Base-by-base conservation (phyloP, 2,888 invertebrate species). In the Athripsodes cinereus region DNA sequence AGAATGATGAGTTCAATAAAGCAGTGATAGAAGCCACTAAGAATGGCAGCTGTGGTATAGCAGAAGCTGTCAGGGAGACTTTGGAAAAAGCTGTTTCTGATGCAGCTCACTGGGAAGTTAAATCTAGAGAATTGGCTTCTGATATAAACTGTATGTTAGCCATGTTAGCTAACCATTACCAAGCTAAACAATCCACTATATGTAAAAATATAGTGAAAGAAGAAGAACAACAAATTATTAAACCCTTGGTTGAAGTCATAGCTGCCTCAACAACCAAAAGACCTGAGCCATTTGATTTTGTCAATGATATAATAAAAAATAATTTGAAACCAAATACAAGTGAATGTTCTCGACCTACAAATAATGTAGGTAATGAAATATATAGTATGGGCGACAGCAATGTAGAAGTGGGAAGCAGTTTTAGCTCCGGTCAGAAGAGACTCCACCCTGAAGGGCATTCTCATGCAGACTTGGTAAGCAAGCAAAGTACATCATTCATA, bases 141-240 rank as follows among this genome's bases (percentile, higher is more conserved):
- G 79, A 79, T 69, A 75, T 79, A 22, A 75, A 72, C 52, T 74
- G 76, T 66, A 78, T 79, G 73, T 73, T 70, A 57, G 64, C 69
- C 2, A 76, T 78, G 61, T 66, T 79, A 40, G 69, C 74, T 57
- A 76, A 77, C 19, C 75, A 74, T 58, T 76, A 76, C 55, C 67
- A 71, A 5, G 55, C 44, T 2, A 51, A 55, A 11, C 59, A 35
- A 22, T n/a, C 35, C 16, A 18, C 8, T 5, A 31, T 22, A 6
- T 20, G 34, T 16, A 49, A 51, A 6, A 47, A 20, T 6, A 35
- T 34, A 5, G n/a, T 19, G n/a, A 48, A 55, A 3, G 21, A 22
- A 22, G 56, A 61, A 18, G 61, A 63, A 18, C 34, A 20, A 2
- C 55, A 55, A 10, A n/a, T 59, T 0, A 49, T 61, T 11, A 16